These are phyloP conservation scores for Drosophila paracracens DNA, from an alignment of 2,888 invertebrate species.

Conservation along the genomic window DNA sequence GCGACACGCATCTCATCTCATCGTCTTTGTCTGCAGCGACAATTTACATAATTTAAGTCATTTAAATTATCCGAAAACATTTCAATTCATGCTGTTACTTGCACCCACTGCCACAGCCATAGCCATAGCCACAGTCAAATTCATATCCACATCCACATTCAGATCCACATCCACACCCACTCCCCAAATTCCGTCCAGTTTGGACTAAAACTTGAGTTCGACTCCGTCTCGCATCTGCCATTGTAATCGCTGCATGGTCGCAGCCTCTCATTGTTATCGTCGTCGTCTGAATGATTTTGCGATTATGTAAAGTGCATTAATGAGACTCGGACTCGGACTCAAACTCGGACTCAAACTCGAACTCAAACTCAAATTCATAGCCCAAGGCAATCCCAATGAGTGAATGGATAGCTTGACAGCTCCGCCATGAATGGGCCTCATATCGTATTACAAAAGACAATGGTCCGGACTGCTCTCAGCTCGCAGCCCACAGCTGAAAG, in stretches of 20 bases:
- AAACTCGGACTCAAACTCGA: constrained; percentile 31
- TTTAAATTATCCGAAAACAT: constrained; percentile 82
- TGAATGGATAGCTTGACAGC: constrained; percentile 60
- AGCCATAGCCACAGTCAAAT: constrained; percentile 23
- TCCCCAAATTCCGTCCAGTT: constrained; percentile 14
- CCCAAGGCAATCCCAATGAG: constrained; percentile 61
- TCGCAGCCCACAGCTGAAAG: constrained; percentile 10
- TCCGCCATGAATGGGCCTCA: constrained; percentile 44
- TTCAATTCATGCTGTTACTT: constrained; percentile 66
- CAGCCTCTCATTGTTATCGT: constrained; percentile 49
- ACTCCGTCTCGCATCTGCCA: constrained; percentile 18
- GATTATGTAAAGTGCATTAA: constrained; percentile 81
- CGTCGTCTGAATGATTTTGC: constrained; percentile 76
- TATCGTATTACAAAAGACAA: constrained; percentile 78
- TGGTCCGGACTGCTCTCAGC: constrained; percentile 29
- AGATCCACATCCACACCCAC: constrained; percentile 10
- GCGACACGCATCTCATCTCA: constrained; percentile 28
- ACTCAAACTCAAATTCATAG: constrained; percentile 44
- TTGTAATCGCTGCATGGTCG: constrained; percentile 47
- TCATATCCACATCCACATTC: constrained; percentile 3
- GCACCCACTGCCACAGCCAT: constrained; percentile 49
- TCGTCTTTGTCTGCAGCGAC: constrained; percentile 76
- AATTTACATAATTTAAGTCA: constrained; percentile 84
- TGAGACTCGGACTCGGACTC: constrained; percentile 69
- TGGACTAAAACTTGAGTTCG: constrained; percentile 23